These are phyloP conservation scores for Colostygia pectinataria DNA, from an alignment of 2,888 invertebrate genomes.

Conservation along the genomic window DNA sequence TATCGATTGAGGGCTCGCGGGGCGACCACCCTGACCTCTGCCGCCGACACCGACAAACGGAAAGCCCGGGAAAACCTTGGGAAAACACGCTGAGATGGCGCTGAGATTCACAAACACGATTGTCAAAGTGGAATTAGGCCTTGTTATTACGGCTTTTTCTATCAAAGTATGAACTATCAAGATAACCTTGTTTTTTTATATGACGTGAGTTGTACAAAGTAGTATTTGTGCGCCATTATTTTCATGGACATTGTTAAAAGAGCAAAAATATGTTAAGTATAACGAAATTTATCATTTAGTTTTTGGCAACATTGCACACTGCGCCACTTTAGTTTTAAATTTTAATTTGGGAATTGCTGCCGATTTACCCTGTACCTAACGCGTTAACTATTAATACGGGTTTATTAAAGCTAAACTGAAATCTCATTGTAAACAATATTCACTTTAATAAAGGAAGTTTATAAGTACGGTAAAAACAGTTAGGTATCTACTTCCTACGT, in stretches of 20 bases:
- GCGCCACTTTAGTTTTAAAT: constrained; percentile 29
- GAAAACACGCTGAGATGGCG: constrained; percentile 64
- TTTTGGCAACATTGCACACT: constrained; percentile 36
- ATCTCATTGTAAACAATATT: not conserved
- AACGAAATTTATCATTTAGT: not conserved
- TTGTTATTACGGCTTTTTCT: too few species aligned
- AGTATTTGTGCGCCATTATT: not conserved
- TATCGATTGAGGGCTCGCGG: constrained; percentile 67
- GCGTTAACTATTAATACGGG: constrained; percentile 4
- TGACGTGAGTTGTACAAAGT: not conserved
- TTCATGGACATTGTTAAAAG: not conserved
- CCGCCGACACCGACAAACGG: constrained; percentile 41
- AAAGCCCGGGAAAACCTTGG: constrained; percentile 58
- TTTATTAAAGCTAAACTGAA: constrained; percentile 5
- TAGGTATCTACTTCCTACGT: too few species aligned
- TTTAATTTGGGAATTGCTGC: not conserved
- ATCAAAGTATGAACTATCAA: too few species aligned
- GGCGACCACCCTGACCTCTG: constrained; percentile 59
- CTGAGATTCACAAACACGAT: constrained; percentile 34
- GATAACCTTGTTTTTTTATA: not conserved
- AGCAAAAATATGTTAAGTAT: not conserved
- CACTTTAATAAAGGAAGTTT: not conserved
- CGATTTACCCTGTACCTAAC: not conserved
- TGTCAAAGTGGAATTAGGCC: constrained; percentile 18
- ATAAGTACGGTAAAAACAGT: too few species aligned